Evolutionary conservation across 2,113 vertebrate genomes (phyloP).

Genomic region (Circaetus gallicus): DNA sequence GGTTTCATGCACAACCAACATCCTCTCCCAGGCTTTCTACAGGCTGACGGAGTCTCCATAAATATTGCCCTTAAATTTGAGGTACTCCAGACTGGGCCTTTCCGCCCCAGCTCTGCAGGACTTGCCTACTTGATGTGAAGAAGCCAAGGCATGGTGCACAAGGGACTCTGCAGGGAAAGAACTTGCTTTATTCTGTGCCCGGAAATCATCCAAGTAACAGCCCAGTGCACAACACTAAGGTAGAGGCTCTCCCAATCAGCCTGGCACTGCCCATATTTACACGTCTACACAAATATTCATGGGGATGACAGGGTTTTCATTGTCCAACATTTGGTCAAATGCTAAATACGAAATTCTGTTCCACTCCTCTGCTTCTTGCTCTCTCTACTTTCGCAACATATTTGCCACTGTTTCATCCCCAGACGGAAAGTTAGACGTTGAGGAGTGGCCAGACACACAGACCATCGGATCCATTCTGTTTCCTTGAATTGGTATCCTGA

Average conservation of each 20-base stretch:
- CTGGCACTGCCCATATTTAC: neutral
- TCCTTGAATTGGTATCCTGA: neutral
- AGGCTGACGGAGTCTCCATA: neutral
- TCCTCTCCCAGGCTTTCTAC: neutral
- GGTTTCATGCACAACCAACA: neutral
- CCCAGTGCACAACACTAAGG: neutral
- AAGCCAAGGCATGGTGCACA: neutral
- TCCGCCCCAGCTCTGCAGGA: neutral
- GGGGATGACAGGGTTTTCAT: neutral
- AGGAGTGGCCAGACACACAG: neutral
- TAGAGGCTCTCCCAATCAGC: too few species aligned
- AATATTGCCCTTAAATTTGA: neutral
- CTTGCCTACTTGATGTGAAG: neutral
- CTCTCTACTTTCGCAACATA: neutral
- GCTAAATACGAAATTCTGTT: neutral
- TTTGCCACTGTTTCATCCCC: neutral
- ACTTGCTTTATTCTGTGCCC: neutral
- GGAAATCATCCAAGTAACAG: neutral
- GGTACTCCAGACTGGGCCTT: neutral
- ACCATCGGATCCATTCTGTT: neutral
- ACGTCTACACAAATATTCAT: rapidly evolving
- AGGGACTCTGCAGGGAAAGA: neutral
- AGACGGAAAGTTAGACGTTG: neutral
- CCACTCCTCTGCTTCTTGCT: neutral
- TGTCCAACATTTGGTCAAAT: neutral